Evolutionary conservation across 2,797 vertebrate species (phyloP), one percentile per base, ranked within the genome.

Genomic region (Pteropus rufus): DNA sequence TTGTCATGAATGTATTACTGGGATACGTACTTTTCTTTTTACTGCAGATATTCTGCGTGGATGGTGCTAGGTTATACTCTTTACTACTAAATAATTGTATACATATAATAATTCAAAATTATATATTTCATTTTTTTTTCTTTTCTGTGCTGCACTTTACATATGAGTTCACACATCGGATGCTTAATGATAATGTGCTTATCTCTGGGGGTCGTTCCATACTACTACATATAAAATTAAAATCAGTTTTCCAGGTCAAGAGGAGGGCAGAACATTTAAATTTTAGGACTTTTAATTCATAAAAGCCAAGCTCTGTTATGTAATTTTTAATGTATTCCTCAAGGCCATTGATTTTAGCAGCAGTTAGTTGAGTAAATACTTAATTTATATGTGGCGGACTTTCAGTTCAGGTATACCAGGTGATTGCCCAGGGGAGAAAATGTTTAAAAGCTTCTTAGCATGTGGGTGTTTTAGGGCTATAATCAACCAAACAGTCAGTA

Each of bases 331-430:
- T 92, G 81, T 93, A 92, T 94, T 96, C 96, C 93, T 95, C 58
- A 91, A 92, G 95, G 93, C 46, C 88, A 95, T 83, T 91, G 96
- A 96, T 82, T 96, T 96, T 92, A 96, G 84, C 81, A 89, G 95
- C 93, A 97, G 92, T 97, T 96, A 91, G 76, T 82, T 97, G 95
- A 97, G 81, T 95, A 97, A 97, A 97, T 97, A 97, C 96, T 95
- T 95, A 97, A 97, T 97, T 97, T 97, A 83, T 80, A 95, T 93
- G 96, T 95, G 88, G 85, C 91, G 3, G 94, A 72, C 92, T 96
- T 94, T 91, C 54, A 76, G 95, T 97, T 95, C 77, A 95, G 95
- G 86, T 95, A 90, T 72, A 88, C 92, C 96, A 97, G 91, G 96
- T 97, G 96, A 96, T 95, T 95, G 94, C 95, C 92, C 92, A 89